Base-by-base conservation (phyloP, 2,888 invertebrate genomes). In the Cotesia congregata region DNA sequence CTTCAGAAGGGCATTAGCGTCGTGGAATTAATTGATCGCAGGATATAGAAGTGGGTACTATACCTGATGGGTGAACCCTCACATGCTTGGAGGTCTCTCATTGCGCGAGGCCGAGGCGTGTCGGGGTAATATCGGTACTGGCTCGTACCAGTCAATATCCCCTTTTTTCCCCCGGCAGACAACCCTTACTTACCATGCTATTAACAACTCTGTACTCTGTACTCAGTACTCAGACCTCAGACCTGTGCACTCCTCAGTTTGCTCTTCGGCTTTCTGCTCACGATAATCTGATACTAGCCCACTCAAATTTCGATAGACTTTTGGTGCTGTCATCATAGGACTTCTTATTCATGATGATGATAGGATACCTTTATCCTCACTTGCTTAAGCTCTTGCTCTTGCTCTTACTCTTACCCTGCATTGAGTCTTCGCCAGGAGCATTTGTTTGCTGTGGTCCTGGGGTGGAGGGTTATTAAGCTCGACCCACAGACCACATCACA, bases 401-500 rank as follows among this genome's bases (percentile, higher is more conserved):
- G n/a, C 67, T 65, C 65, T 59, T 59, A 15, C 65, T 67, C 17
- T 73, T 62, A 71, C 71, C 39, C 38, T 30, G 70, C 70, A 59
- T 59, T 50, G 59, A 70, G n/a, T 69, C 38, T 71, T 71, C 61
- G 83, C 84, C 83, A 85, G 83, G 77, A 83, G 83, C 86, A 84
- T 84, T 88, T 88, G 88, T 89, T 88, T 87, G 88, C 87, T 84
- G 83, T 88, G 86, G 87, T 86, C 85, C 79, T 78, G 76, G 84
- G 87, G 84, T 84, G 84, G 83, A 85, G 85, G 79, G 86, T 88
- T 89, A 88, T 88, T 88, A 89, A 88, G 86, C 87, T 83, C 84
- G 39, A 81, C 83, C 88, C 86, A 83, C 85, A 88, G 86, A 88
- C 89, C 88, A 88, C 89, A 89, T 88, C 89, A 88, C 85, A 88